A percentile compares a stretch with the other conserved stretches of the same genome.
phyloP scores from a whole-genome alignment of 2,113 vertebrate genomes.

The Coryphaenoides rupestris region DNA sequence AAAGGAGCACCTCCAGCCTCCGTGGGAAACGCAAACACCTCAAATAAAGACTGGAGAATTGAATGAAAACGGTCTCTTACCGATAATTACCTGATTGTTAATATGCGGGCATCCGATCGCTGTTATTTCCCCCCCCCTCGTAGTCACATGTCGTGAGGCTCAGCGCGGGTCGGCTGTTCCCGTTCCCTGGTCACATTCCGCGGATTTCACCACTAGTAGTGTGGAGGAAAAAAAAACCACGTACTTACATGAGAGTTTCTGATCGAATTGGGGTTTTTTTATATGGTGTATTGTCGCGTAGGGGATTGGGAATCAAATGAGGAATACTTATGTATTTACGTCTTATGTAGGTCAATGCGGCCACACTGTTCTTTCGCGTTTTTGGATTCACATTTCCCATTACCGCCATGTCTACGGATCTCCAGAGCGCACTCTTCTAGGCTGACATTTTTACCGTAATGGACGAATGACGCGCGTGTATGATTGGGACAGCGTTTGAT shows the following conservation, averaged over 20 bases:
- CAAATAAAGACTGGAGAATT: too few species aligned
- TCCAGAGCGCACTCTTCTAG: conserved; percentile 44
- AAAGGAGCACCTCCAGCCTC: conserved; percentile 26
- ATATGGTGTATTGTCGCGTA: conserved; percentile 5
- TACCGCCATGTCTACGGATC: conserved; percentile 63
- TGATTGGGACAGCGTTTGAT: too few species aligned
- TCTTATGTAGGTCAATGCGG: conserved; percentile 7
- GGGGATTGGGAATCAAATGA: background rate
- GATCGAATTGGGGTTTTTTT: background rate
- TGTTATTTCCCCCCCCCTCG: conserved; percentile 55
- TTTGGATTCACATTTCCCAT: conserved; percentile 38
- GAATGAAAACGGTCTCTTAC: conserved; percentile 24
- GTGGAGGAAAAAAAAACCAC: too few species aligned
- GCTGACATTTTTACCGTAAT: conserved; percentile 74
- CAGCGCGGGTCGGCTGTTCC: conserved; percentile 72
- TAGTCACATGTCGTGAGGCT: conserved; percentile 72
- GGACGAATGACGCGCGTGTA: conserved; percentile 31
- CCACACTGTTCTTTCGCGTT: conserved; percentile 40
- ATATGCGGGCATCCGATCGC: conserved; percentile 66
- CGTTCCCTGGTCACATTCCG: conserved; percentile 72
- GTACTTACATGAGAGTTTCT: conserved; percentile 33
- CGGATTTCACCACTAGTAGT: conserved; percentile 70
- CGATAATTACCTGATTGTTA: conserved; percentile 76
- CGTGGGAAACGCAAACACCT: conserved; percentile 23
- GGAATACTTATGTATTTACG: background rate